Conservation (phyloP, 1,140 invertebrate genomes). For the Drosophila pallidifrons region DNA sequence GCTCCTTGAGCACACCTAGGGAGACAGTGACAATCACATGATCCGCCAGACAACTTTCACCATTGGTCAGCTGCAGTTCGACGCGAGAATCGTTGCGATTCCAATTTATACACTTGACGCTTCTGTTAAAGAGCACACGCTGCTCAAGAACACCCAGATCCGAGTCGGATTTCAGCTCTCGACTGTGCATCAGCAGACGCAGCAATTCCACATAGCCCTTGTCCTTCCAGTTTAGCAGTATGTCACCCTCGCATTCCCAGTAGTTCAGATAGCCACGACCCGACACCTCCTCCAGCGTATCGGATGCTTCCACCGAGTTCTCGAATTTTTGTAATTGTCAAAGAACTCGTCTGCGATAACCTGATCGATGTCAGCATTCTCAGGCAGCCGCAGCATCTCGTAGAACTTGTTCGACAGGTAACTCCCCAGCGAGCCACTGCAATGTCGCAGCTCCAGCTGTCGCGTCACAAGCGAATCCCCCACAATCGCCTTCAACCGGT, state of each 20-base stretch:
- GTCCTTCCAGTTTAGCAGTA: slow-evolving; percentile 88
- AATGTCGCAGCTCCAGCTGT: slow-evolving; percentile 73
- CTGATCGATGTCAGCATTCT: slow-evolving; percentile 75
- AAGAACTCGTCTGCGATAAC: slow-evolving; percentile 85
- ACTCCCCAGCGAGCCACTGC: slow-evolving; percentile 85
- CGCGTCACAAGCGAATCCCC: slow-evolving; percentile 73
- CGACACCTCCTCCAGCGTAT: slow-evolving; percentile 88
- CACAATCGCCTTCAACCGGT: slow-evolving; percentile 74
- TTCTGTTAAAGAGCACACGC: slow-evolving; percentile 85
- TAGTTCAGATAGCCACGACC: slow-evolving; percentile 86
- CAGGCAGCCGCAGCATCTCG: slow-evolving; percentile 68
- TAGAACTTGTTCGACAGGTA: slow-evolving; percentile 84
- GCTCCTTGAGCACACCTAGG: slow-evolving; percentile 89
- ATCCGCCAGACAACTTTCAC: slow-evolving; percentile 87
- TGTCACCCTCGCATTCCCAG: slow-evolving; percentile 88
- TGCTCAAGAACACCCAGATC: slow-evolving; percentile 73
- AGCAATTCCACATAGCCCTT: slow-evolving; percentile 88
- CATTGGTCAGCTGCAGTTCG: slow-evolving; percentile 87
- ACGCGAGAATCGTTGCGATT: slow-evolving; percentile 78
- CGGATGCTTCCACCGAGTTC: slow-evolving; percentile 87
- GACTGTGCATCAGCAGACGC: slow-evolving; percentile 87
- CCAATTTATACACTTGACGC: slow-evolving; percentile 86
- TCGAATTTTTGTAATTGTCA: slow-evolving; percentile 86
- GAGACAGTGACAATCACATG: slow-evolving; percentile 90
- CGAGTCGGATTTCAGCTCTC: slow-evolving; percentile 72